Evolutionary conservation across 2,113 vertebrate genomes (phyloP).

Genomic region (Tachycineta bicolor): DNA sequence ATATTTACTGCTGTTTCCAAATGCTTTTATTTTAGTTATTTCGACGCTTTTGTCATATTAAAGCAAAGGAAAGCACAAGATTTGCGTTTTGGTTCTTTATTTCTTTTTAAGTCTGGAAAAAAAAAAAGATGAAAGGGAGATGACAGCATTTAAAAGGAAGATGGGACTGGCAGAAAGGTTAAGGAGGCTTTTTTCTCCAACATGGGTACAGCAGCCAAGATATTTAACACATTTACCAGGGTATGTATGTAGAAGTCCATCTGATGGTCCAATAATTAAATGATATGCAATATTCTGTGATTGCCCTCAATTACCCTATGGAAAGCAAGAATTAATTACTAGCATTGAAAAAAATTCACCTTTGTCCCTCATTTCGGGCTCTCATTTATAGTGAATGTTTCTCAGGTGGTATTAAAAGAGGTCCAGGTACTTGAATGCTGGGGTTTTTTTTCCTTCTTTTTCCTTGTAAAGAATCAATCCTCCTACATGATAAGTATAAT

Average conservation of each 20-base stretch:
- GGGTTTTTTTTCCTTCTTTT: not conserved
- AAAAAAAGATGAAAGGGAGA: not conserved
- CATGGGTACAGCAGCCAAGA: not conserved
- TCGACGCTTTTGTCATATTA: not conserved
- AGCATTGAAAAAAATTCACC: slow-evolving; percentile 75
- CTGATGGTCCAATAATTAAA: slow-evolving; percentile 79
- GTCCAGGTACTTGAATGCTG: slow-evolving; percentile 48
- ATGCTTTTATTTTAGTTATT: not conserved
- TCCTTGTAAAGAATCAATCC: not conserved
- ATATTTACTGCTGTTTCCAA: not conserved
- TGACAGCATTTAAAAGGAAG: not conserved
- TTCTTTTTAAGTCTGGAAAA: not conserved
- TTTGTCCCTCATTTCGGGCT: slow-evolving; percentile 72
- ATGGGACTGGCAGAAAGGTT: not conserved
- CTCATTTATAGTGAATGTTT: slow-evolving; percentile 62
- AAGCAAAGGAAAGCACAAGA: not conserved
- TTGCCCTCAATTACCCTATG: slow-evolving; percentile 88
- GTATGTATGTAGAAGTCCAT: slow-evolving; percentile 64
- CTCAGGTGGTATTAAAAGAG: slow-evolving; percentile 57
- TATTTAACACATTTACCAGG: slow-evolving; percentile 62
- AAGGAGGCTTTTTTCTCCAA: slow-evolving; percentile 19
- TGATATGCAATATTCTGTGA: slow-evolving; percentile 78
- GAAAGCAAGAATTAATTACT: slow-evolving; percentile 86
- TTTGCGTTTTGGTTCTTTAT: not conserved
- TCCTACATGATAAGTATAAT: slow-evolving; percentile 41